These are phyloP conservation scores for Equus quagga DNA, from an alignment of 2,113 vertebrate species.

Conservation along the genomic window DNA sequence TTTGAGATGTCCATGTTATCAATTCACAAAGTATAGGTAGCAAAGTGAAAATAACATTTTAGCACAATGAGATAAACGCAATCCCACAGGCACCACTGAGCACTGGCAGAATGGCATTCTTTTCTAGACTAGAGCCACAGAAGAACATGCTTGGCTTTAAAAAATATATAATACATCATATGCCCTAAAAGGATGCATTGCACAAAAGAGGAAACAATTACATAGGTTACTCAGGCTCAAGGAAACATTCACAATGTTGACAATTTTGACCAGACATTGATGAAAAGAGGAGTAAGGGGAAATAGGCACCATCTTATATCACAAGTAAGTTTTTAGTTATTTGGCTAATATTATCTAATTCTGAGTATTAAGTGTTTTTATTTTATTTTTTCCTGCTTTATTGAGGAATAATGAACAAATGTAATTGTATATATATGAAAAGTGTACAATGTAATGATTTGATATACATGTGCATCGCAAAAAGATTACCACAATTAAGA, in stretches of 20 bases:
- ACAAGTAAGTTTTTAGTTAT: not conserved
- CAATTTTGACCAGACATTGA: not conserved
- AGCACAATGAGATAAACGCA: slow-evolving; percentile 46
- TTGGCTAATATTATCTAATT: not conserved
- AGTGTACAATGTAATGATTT: not conserved
- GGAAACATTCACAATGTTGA: not conserved
- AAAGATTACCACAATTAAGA: not conserved
- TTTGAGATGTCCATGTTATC: slow-evolving; percentile 55
- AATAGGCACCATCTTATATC: not conserved
- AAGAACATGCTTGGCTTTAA: slow-evolving; percentile 6
- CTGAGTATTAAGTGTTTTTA: not conserved
- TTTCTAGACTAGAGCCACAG: slow-evolving; percentile 45
- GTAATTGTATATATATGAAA: not conserved
- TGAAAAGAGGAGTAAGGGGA: not conserved
- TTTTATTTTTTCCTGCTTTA: not conserved
- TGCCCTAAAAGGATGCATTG: not conserved
- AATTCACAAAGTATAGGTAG: slow-evolving; percentile 22
- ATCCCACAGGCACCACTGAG: slow-evolving; percentile 25
- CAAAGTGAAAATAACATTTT: slow-evolving; percentile 54
- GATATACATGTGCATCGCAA: not conserved
- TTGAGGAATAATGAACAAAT: not conserved
- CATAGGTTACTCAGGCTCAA: not conserved
- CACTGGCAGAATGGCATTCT: not conserved
- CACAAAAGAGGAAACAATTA: not conserved
- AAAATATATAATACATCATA: not conserved